Percentiles rank a stretch among this genome's conserved stretches.
phyloP scores from a whole-genome alignment of 2,888 invertebrate genomes.

The Stenolophus ochropezus region DNA sequence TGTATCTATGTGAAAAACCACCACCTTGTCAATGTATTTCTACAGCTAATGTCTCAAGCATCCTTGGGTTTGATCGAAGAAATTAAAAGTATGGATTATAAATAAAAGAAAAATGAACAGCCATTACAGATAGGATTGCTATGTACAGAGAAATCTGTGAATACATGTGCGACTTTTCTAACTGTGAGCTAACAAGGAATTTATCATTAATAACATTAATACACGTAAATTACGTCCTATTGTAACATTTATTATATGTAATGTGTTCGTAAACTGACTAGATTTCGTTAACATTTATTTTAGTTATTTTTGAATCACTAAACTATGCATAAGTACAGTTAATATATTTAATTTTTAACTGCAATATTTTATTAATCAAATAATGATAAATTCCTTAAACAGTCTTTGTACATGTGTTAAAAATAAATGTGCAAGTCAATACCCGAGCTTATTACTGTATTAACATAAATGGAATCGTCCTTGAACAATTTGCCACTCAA shows the following conservation, averaged over 20 bases:
- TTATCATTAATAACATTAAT: conserved; percentile 36
- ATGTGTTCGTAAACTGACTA: conserved; percentile 1
- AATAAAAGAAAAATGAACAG: conserved; percentile 32
- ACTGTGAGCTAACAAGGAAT: conserved; percentile 20
- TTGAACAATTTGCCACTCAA: too few species aligned
- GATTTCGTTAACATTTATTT: conserved; percentile 1
- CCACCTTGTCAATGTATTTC: conserved; percentile 45
- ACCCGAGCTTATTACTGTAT: conserved; percentile 44
- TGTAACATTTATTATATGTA: conserved; percentile 2
- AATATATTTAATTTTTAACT: background rate
- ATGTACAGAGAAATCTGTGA: conserved; percentile 28
- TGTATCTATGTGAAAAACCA: conserved; percentile 41
- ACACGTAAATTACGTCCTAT: conserved; percentile 3
- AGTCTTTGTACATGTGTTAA: conserved; percentile 38
- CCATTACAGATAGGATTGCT: background rate
- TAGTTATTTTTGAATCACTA: background rate
- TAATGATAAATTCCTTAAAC: conserved; percentile 52
- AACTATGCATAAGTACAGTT: conserved; percentile 13
- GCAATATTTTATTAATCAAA: background rate
- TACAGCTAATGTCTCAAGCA: conserved; percentile 46
- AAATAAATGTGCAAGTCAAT: conserved; percentile 9
- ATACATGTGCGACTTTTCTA: conserved; percentile 14
- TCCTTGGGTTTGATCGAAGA: conserved; percentile 28
- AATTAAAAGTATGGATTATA: conserved; percentile 40
- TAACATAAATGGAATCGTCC: too few species aligned